These are phyloP conservation scores for Phalacrocorax brasilianus DNA, from an alignment of 2,113 vertebrate species.

Conservation along the genomic window DNA sequence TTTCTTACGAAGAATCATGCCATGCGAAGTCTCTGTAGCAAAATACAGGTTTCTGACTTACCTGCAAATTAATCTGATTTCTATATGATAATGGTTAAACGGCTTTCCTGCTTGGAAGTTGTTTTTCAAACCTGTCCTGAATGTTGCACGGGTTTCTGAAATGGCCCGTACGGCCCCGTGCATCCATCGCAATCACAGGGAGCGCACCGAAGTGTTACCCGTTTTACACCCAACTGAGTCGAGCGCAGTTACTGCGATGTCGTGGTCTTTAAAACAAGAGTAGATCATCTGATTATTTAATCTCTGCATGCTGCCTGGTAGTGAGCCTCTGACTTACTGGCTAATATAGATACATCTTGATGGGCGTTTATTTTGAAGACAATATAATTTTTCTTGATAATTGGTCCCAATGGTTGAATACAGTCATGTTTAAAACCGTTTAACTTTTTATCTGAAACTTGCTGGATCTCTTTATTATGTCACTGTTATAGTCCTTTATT, in stretches of 20 bases:
- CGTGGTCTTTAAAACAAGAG: neutral
- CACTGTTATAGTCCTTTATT: neutral
- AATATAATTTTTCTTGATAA: neutral
- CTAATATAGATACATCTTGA: neutral
- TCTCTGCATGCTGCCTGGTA: neutral
- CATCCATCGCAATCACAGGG: neutral
- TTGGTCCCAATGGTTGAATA: neutral
- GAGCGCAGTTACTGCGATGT: neutral
- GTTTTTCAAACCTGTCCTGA: neutral
- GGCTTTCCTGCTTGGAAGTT: neutral
- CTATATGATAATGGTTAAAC: neutral
- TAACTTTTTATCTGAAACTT: neutral
- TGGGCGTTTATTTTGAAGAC: neutral
- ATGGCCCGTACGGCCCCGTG: neutral
- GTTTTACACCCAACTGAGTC: neutral
- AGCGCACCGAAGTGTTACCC: neutral
- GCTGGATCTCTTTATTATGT: neutral
- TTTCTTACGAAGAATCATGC: neutral
- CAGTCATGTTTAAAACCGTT: neutral
- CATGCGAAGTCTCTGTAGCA: neutral
- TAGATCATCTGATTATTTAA: neutral
- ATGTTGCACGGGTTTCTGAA: neutral
- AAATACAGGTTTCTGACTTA: neutral
- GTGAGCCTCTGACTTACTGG: neutral
- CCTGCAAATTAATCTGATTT: neutral